Evolutionary conservation across 2,797 vertebrate species (phyloP).

Genomic region (Pangasius macronema): DNA sequence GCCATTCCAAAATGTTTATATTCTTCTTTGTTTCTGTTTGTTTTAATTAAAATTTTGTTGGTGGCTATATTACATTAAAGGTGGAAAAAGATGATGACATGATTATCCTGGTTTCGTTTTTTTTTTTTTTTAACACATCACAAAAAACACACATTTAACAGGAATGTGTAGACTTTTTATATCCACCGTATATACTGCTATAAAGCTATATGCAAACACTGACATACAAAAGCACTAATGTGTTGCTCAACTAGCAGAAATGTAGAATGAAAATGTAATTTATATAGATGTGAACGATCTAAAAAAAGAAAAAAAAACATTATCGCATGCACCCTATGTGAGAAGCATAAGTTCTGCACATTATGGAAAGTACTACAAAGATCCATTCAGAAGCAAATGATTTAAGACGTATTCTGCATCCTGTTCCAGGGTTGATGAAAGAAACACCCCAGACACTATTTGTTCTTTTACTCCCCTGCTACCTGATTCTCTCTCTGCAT

Average conservation of each 20-base stretch:
- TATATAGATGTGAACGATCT: background rate
- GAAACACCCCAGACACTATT: conserved; percentile 11
- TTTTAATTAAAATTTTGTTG: too few species aligned
- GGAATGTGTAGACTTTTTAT: background rate
- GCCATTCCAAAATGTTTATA: background rate
- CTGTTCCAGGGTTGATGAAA: conserved; percentile 17
- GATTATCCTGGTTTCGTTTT: too few species aligned
- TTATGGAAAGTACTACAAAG: background rate
- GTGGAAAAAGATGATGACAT: too few species aligned
- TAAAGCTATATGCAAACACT: background rate
- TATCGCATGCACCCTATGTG: background rate
- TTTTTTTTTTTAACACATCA: background rate
- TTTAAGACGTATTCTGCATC: background rate
- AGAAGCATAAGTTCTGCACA: background rate
- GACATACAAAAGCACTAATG: background rate
- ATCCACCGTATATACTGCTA: background rate
- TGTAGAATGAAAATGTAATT: background rate
- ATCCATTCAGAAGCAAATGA: background rate
- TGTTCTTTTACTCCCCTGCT: conserved; percentile 8
- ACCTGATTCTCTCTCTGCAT: background rate
- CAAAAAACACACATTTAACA: background rate
- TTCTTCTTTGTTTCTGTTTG: background rate
- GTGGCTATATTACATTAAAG: too few species aligned
- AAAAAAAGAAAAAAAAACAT: background rate
- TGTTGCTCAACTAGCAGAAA: background rate